Evolutionary conservation across 2,797 vertebrate species (phyloP).

Genomic region (Taeniopygia guttata): DNA sequence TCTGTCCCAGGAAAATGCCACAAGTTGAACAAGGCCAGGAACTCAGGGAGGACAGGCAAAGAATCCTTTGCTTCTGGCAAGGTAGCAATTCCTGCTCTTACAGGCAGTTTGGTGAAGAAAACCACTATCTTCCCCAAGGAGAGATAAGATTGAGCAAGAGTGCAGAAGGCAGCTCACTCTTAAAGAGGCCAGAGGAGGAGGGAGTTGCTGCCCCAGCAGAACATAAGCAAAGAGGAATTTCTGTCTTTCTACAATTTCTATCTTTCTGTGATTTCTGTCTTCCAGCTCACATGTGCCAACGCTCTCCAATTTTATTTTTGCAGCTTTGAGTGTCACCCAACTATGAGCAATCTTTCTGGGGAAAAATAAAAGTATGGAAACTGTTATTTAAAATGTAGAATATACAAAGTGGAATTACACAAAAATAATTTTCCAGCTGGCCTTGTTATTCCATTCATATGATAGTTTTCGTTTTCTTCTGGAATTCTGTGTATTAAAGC

Average conservation of each 20-base stretch:
- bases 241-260: not conserved
- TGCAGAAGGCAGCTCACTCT: not conserved
- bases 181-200: not conserved
- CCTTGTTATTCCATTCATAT: not conserved
- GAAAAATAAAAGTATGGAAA: not conserved
- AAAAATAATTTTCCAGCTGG: constrained; percentile 27
- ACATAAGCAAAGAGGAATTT: not conserved
- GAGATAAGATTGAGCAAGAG: not conserved
- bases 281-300: not conserved
- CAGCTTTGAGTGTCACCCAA: not conserved
- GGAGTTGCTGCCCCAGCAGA: not conserved
- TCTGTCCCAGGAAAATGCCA: not conserved
- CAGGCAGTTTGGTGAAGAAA: not conserved
- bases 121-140: not conserved
- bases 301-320: not conserved
- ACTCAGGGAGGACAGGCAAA: not conserved
- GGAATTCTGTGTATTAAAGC: not conserved
- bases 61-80: not conserved
- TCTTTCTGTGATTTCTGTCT: not conserved
- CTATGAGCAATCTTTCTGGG: not conserved
- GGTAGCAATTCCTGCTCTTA: not conserved
- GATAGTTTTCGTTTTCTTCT: constrained; percentile 6
- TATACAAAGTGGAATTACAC: not conserved
- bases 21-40: not conserved
- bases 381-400: not conserved